These are phyloP conservation scores for Cantharis lateralis DNA, from an alignment of 2,888 invertebrate species.

Conservation along the genomic window DNA sequence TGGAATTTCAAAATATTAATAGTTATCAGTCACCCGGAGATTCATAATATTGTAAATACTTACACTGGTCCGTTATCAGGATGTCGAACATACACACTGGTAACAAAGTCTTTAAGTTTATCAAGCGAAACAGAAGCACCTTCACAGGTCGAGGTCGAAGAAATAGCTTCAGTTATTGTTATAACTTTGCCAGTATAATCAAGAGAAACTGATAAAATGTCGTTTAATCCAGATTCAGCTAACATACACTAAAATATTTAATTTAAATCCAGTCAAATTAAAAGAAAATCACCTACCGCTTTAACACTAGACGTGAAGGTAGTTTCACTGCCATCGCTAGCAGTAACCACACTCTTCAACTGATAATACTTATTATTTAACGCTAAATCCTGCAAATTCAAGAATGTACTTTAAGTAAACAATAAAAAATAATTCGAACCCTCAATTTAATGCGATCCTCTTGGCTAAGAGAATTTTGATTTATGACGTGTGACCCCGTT, in stretches of 20 bases:
- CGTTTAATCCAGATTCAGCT: constrained; percentile 75
- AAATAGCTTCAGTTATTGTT: constrained; percentile 66
- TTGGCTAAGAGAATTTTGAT: constrained; percentile 64
- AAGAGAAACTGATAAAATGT: constrained; percentile 78
- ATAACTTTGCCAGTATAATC: constrained; percentile 80
- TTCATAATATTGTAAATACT: constrained; percentile 43
- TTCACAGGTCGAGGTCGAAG: constrained; percentile 56
- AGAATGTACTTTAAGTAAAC: not conserved
- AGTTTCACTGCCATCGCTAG: constrained; percentile 68
- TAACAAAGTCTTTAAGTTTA: constrained; percentile 67
- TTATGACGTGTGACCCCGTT: constrained; percentile 65
- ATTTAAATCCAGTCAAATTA: constrained; percentile 1
- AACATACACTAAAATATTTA: constrained; percentile 66
- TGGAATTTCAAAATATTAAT: too few relatives aligned
- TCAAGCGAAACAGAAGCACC: constrained; percentile 53
- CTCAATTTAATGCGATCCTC: constrained; percentile 63
- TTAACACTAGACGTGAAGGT: constrained; percentile 79
- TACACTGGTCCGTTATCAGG: constrained; percentile 81
- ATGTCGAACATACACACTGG: constrained; percentile 78
- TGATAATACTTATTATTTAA: constrained; percentile 75
- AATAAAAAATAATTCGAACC: constrained; percentile 48
- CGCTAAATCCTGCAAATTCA: constrained; percentile 63
- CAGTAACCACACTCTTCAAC: constrained; percentile 69
- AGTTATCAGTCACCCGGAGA: too few relatives aligned
- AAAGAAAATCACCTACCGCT: constrained; percentile 62